These are phyloP conservation scores for Olivierus martensii DNA, from an alignment of 1,140 invertebrate genomes.

Conservation along the genomic window DNA sequence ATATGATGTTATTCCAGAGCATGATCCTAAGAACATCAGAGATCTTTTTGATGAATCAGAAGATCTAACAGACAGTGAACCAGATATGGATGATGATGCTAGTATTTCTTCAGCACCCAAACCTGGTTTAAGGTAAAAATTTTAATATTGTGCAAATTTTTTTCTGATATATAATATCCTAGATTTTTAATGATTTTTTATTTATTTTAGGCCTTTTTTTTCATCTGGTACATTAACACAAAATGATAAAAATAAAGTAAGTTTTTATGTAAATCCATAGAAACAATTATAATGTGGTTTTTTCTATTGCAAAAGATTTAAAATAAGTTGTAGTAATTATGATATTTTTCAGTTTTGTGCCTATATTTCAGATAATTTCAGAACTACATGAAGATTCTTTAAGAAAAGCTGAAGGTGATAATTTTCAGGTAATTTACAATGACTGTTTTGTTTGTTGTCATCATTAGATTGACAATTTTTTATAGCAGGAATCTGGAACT, in stretches of 20 bases:
- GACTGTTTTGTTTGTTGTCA: too few species aligned
- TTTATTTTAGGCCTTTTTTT: slow-evolving; percentile 86
- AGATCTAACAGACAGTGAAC: slow-evolving; percentile 84
- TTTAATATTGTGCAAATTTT: not conserved
- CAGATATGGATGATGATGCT: slow-evolving; percentile 78
- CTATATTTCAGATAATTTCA: not conserved
- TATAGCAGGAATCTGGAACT: slow-evolving; percentile 20
- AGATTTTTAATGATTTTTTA: too few species aligned
- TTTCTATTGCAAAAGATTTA: too few species aligned
- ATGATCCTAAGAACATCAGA: slow-evolving; percentile 45
- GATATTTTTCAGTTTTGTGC: too few species aligned
- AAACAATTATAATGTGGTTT: too few species aligned
- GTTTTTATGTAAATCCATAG: too few species aligned
- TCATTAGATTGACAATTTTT: too few species aligned
- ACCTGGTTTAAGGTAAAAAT: slow-evolving; percentile 55
- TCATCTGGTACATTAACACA: slow-evolving; percentile 42
- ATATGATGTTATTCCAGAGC: slow-evolving; percentile 37
- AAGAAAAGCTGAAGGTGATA: slow-evolving; percentile 9
- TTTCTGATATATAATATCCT: too few species aligned
- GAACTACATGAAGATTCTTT: slow-evolving; percentile 13
- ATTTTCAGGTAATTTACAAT: too few species aligned
- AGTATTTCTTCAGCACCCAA: slow-evolving; percentile 93
- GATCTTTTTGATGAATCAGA: slow-evolving; percentile 46
- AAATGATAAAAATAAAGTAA: slow-evolving; percentile 5
- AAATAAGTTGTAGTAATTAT: too few species aligned